Evolutionary conservation across 2,888 invertebrate genomes (phyloP), one percentile per base, ranked within the genome.

Genomic region (Leuctra nigra): DNA sequence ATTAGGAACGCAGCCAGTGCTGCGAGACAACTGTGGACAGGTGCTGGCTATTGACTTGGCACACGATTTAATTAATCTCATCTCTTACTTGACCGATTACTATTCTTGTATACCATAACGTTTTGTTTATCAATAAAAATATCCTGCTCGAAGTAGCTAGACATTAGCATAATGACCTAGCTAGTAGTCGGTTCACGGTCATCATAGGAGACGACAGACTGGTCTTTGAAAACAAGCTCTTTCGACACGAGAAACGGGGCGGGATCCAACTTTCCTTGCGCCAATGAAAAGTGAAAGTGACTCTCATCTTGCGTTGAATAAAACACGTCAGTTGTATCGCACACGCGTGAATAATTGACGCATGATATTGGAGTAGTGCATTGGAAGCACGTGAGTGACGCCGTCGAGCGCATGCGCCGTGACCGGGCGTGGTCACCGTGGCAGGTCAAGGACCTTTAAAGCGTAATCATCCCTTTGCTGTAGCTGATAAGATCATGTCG

Each of bases 81-180:
- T n/a, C n/a, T n/a, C n/a, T n/a, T n/a, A n/a, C n/a, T n/a, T n/a
- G n/a, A n/a, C n/a, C n/a, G n/a, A n/a, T n/a, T n/a, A n/a, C n/a
- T n/a, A n/a, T n/a, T n/a, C n/a, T n/a, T n/a, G n/a, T n/a, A n/a
- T n/a, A n/a, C n/a, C n/a, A n/a, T n/a, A n/a, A n/a, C n/a, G n/a
- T n/a, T 16, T 36, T 36, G 36, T 36, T 36, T 36, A 36, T 36
- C 36, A 13, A 36, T 13, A 6, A 4, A 16, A 13, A 16, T 36
- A 36, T 36, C 36, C n/a, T n/a, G n/a, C n/a, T n/a, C n/a, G n/a
- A n/a, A 13, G 36, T 41, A 16, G 4, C 16, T 18, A 41, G 11
- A 18, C 41, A 41, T 41, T 16, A 41, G 11, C 16, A 41, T 41
- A 41, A 41, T 41, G 41, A 41, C 41, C 41, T 41, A 41, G 41